Percentiles rank a stretch among this genome's conserved stretches.
phyloP scores from a whole-genome alignment of 23 tunicate genomes.

The Trididemnum miniatum region DNA sequence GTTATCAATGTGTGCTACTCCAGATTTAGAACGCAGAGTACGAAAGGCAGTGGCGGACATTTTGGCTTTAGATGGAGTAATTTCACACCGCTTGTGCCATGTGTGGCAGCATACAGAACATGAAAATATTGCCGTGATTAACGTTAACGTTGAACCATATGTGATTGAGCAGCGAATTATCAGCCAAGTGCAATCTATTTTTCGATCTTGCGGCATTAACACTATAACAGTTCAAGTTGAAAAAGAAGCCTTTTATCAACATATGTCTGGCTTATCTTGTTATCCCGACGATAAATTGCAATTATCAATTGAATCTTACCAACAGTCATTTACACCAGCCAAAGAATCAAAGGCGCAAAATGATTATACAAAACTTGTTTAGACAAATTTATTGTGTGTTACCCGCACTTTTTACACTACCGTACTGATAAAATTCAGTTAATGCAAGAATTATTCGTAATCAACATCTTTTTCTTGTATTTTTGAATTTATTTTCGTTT shows the following conservation, averaged over 20 bases:
- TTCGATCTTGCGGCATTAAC: conserved; percentile 60
- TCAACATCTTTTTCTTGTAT: too few species aligned
- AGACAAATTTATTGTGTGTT: background rate
- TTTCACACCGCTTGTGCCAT: conserved; percentile 51
- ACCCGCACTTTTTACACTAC: too few species aligned
- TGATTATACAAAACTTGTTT: conserved; percentile 1
- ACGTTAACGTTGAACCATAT: conserved; percentile 62
- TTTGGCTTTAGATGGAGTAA: conserved; percentile 61
- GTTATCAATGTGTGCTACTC: conserved; percentile 60
- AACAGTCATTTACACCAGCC: background rate
- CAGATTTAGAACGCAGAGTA: conserved; percentile 44
- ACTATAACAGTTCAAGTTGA: conserved; percentile 78
- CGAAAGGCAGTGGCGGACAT: conserved; percentile 62
- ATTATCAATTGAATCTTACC: background rate
- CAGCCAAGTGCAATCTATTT: conserved; percentile 64
- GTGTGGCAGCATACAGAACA: conserved; percentile 84
- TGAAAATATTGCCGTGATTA: conserved; percentile 51
- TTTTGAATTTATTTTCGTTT: too few species aligned
- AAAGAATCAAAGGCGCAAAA: background rate
- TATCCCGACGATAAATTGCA: conserved; percentile 23
- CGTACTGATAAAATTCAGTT: too few species aligned
- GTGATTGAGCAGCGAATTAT: conserved; percentile 89
- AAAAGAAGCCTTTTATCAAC: conserved; percentile 95
- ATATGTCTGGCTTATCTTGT: conserved; percentile 56
- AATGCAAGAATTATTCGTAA: too few species aligned